Evolutionary conservation across 2,888 invertebrate genomes (phyloP).

Genomic region (Nematopogon swammerdamellus): DNA sequence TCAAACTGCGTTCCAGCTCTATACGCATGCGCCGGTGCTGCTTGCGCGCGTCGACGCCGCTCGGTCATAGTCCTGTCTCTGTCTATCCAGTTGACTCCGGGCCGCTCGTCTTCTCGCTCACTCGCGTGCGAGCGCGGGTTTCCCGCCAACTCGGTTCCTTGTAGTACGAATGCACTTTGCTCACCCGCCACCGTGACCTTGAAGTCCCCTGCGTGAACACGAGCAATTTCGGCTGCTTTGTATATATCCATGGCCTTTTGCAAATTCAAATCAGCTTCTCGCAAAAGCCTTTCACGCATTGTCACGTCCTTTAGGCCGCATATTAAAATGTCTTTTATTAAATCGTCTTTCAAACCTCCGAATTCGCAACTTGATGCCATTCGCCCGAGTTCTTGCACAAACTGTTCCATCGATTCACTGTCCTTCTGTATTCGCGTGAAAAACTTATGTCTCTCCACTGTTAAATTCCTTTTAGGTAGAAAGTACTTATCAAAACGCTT

Average conservation of each 20-base stretch:
- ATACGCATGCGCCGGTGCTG: background rate
- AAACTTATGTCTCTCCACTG: slow-evolving; percentile 12
- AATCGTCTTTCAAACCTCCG: slow-evolving; percentile 9
- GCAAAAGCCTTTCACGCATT: slow-evolving; percentile 10
- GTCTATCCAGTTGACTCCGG: background rate
- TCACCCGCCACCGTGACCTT: slow-evolving; percentile 4
- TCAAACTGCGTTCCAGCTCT: background rate
- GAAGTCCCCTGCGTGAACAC: slow-evolving; percentile 8
- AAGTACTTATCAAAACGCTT: slow-evolving; percentile 11
- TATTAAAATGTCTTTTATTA: slow-evolving; percentile 12
- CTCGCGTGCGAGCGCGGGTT: background rate
- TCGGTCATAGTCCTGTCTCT: background rate
- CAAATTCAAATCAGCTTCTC: slow-evolving; percentile 11
- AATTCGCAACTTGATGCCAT: slow-evolving; percentile 13
- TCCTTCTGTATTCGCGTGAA: slow-evolving; percentile 11
- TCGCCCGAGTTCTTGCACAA: slow-evolving; percentile 12
- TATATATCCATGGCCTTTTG: slow-evolving; percentile 11
- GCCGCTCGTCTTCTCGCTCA: background rate
- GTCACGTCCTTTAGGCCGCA: slow-evolving; percentile 11
- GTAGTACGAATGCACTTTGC: background rate
- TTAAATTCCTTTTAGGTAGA: slow-evolving; percentile 11
- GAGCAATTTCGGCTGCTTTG: slow-evolving; percentile 8
- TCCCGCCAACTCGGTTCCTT: background rate
- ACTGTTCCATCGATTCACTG: slow-evolving; percentile 7
- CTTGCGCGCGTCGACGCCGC: background rate